Evolutionary conservation across 1,140 invertebrate genomes (phyloP).

Genomic region (Drosophila chauvacae): DNA sequence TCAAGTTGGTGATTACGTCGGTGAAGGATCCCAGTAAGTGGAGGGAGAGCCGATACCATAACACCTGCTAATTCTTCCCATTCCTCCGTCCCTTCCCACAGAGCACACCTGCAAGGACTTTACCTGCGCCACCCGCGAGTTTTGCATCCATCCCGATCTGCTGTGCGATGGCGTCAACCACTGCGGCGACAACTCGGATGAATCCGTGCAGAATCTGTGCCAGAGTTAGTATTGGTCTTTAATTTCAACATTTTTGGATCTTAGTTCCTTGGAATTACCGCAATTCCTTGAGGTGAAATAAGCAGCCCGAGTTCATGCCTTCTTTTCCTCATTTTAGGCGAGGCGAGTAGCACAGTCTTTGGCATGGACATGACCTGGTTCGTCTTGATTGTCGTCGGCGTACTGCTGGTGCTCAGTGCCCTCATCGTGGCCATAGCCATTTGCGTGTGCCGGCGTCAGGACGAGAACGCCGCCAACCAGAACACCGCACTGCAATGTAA

Average conservation of each 20-base stretch:
- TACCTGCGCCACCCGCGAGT: slow-evolving; percentile 92
- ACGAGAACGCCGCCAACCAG: slow-evolving; percentile 85
- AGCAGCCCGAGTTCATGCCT: slow-evolving; percentile 1
- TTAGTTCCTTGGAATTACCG: neutral
- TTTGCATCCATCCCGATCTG: slow-evolving; percentile 95
- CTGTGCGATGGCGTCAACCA: slow-evolving; percentile 96
- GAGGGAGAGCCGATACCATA: neutral
- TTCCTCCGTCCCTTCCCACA: slow-evolving; percentile 84
- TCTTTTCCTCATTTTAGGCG: slow-evolving; percentile 86
- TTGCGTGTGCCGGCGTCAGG: slow-evolving; percentile 90
- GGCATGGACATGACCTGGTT: slow-evolving; percentile 91
- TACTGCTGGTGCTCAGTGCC: slow-evolving; percentile 88
- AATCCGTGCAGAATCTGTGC: slow-evolving; percentile 91
- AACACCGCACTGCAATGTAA: slow-evolving; percentile 81
- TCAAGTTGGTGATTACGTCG: slow-evolving; percentile 96
- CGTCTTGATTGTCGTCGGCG: slow-evolving; percentile 88
- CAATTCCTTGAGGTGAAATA: neutral
- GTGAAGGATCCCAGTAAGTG: slow-evolving; percentile 96
- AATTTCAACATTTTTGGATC: neutral
- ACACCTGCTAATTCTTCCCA: slow-evolving; percentile 2
- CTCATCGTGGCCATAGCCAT: slow-evolving; percentile 88
- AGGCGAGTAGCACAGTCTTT: slow-evolving; percentile 89
- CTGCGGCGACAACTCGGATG: slow-evolving; percentile 96
- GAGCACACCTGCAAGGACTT: slow-evolving; percentile 95
- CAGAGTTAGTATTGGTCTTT: slow-evolving; percentile 88